Evolutionary conservation across 2,888 invertebrate genomes (phyloP), one percentile per base, ranked within the genome.

Genomic region (Neoaliturus tenellus): DNA sequence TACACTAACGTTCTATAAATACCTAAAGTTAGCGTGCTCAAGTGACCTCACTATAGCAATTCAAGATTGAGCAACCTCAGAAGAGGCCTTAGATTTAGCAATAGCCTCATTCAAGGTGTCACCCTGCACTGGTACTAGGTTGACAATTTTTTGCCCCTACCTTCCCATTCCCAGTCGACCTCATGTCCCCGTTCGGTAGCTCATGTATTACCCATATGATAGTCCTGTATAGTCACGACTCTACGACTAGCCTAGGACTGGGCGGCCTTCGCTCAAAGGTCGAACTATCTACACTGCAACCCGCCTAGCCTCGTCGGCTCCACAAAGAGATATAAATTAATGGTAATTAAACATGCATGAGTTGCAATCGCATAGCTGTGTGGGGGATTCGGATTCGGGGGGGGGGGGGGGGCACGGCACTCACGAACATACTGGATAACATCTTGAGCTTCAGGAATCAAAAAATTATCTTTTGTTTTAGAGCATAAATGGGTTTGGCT

Each of bases 251-350:
- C 20, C 55, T 55, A 67, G 67, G 41, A 39, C 71, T 41, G 23
- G 71, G 35, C 71, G 71, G 71, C 71, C 71, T 71, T 71, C 71
- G 35, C n/a, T 20, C 71, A 71, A 71, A 71, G 71, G 71, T 71
- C 62, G 31, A 14, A 6, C 62, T 62, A 62, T 62, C 62, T 31
- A 62, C 62, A 62, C 28, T 28, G 62, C 62, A 62, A 28, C 62
- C 10, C 55, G 12, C 2, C 55, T 55, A 55, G 55, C 55, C 55
- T 55, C 62, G 62, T 28, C 62, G 62, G 62, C 62, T 14, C 14
- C 62, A 62, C 62, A 62, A 62, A 62, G 62, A 62, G 62, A 28
- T 62, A 62, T 62, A 62, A 62, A 62, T 62, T 62, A 62, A 62
- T 62, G 62, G 31, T 14, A 62, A 62, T 62, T 62, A 62, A 62